Evolutionary conservation across 1,140 invertebrate species (phyloP), one percentile per base, ranked within the genome.

Genomic region (Melanaphis sacchari): DNA sequence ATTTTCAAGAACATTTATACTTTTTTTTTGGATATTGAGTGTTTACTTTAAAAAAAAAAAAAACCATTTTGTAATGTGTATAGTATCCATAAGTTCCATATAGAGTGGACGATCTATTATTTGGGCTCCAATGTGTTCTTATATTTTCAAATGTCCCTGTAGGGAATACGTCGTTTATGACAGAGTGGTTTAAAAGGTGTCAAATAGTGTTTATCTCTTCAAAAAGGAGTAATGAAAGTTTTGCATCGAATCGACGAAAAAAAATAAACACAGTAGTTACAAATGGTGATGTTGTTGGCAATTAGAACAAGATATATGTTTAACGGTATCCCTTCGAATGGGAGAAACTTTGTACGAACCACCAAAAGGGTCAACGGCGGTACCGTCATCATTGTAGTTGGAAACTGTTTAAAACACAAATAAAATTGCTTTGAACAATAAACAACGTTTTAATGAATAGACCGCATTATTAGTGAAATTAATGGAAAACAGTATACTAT

Each of bases 261-360:
- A 81, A 43, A 41, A 8, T n/a, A n/a, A 46, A 87, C 26, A 46
- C 84, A 46, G 21, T n/a, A 11, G 84, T 87, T n/a, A 87, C 41
- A 46, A 46, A 87, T 36, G 24, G 36, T 84, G 81, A 85, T 43
- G 40, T 85, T 40, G 40, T 41, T 85, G 82, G 82, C 82, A 85
- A 85, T 85, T 85, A 85, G 81, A 84, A 84, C 36, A 66, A 66
- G 81, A 84, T 24, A 84, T 84, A 84, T 84, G 38, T 84, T 84
- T 2, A 41, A 26, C 26, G 11, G 82, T 85, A 85, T 85, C 82
- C 26, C 40, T 84, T 11, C 38, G 15, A 85, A 85, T 85, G 40
- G 40, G 24, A 43, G 26, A 85, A 41, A 85, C 82, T 85, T 85
- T 85, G 22, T 41, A 85, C 40, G 82, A 66, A n/a, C 31, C 31